phyloP scores from a whole-genome alignment of 2,113 vertebrate species.

The Ochotona curzoniae region DNA sequence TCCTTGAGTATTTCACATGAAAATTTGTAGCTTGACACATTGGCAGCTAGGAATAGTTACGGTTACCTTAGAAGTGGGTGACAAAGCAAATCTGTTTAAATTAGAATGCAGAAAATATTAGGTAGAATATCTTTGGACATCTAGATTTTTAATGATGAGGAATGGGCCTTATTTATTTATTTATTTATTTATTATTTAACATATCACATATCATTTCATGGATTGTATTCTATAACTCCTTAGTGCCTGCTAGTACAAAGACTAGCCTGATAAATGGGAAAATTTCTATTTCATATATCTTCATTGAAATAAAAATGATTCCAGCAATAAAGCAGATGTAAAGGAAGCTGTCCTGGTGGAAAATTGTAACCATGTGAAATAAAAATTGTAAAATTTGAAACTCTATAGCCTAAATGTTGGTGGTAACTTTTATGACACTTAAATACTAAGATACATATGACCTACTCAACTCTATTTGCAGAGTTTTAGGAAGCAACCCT shows the following conservation, averaged over 20 bases:
- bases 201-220: no score
- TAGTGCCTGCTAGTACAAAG: not conserved
- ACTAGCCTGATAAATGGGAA: no score
- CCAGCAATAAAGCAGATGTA: not conserved
- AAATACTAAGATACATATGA: not conserved
- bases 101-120: conserved; percentile 13
- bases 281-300: not conserved
- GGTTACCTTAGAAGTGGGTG: conserved; percentile 12
- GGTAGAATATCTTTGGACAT: not conserved
- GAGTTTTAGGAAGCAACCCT: not conserved
- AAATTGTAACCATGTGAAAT: conserved; percentile 29
- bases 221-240: not conserved
- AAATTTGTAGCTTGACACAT: conserved; percentile 32
- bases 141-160: not conserved
- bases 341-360: not conserved
- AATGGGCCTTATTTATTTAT: not conserved
- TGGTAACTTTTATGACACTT: conserved; percentile 4
- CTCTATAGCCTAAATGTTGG: not conserved
- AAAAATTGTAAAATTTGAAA: not conserved
- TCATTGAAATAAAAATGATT: conserved; percentile 19
- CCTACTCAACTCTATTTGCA: not conserved
- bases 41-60: not conserved
- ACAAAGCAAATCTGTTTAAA: not conserved
- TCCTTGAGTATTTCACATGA: not conserved
- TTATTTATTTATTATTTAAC: no score